phyloP scores from a whole-genome alignment of 2,888 invertebrate genomes.

The Selenia dentaria region DNA sequence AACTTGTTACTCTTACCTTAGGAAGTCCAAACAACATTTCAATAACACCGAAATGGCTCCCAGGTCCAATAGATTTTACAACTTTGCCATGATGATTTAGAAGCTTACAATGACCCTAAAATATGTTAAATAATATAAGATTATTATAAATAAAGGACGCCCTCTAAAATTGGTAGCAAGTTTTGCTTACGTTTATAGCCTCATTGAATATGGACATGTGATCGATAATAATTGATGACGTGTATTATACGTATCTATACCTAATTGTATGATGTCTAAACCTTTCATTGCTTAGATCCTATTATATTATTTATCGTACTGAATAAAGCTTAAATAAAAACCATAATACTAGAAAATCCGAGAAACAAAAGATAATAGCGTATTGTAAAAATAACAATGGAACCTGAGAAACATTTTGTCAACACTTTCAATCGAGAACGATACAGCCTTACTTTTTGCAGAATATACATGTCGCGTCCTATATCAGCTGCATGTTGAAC shows the following conservation, averaged over 20 bases:
- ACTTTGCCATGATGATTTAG: constrained; percentile 57
- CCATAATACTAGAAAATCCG: too few relatives aligned
- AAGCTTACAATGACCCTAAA: constrained; percentile 73
- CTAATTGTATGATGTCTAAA: too few relatives aligned
- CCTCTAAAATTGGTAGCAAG: background rate
- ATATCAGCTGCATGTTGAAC: constrained; percentile 78
- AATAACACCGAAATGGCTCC: constrained; percentile 65
- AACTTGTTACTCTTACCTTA: constrained; percentile 60
- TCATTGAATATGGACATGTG: too few relatives aligned
- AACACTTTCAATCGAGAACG: constrained; percentile 11
- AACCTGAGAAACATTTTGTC: background rate
- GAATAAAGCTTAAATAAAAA: too few relatives aligned
- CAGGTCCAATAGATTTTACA: constrained; percentile 58
- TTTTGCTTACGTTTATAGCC: too few relatives aligned
- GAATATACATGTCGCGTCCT: constrained; percentile 76
- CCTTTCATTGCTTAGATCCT: too few relatives aligned
- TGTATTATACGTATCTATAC: too few relatives aligned
- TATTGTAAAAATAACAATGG: constrained; percentile 1
- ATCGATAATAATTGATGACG: too few relatives aligned
- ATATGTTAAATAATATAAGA: too few relatives aligned
- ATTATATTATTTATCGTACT: too few relatives aligned
- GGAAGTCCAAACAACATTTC: constrained; percentile 80
- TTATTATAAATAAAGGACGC: too few relatives aligned
- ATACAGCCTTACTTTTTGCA: constrained; percentile 59
- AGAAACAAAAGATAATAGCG: too few relatives aligned